phyloP scores from a whole-genome alignment of 2,797 vertebrate species.

The Spizella passerina region DNA sequence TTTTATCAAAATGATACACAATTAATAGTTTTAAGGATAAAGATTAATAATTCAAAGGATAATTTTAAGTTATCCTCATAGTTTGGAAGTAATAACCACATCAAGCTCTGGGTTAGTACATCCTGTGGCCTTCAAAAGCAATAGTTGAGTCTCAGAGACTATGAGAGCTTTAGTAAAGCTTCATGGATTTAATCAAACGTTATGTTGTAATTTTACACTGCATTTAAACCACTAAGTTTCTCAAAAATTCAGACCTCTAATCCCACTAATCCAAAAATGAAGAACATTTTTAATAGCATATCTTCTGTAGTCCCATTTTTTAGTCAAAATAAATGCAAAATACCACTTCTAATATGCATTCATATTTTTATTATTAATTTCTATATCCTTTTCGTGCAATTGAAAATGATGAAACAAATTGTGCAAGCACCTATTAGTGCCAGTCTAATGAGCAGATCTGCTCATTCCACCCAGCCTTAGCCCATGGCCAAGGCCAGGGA shows the following conservation, averaged over 20 bases:
- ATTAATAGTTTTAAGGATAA: background rate
- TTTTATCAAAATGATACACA: background rate
- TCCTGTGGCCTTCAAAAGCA: background rate
- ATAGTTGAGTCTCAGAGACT: background rate
- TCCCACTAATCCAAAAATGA: slow-evolving; percentile 9
- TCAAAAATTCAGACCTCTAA: slow-evolving; percentile 13
- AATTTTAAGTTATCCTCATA: background rate
- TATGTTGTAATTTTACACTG: slow-evolving; percentile 9
- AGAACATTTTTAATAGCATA: background rate
- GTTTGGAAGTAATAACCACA: background rate
- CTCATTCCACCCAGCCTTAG: background rate
- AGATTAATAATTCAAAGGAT: background rate
- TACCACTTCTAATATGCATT: background rate
- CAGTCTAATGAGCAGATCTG: background rate
- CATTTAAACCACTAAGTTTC: background rate
- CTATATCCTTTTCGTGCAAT: background rate
- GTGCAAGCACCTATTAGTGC: background rate
- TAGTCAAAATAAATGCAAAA: background rate
- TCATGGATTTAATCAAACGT: background rate
- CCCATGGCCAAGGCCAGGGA: background rate
- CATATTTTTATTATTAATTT: background rate
- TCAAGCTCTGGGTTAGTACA: background rate
- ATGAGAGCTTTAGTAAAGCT: slow-evolving; percentile 14
- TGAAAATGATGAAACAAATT: background rate
- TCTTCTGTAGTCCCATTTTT: background rate